Conservation (phyloP, 35 echinoderm and acorn worm species). For the Apostichopus parvimensis region DNA sequence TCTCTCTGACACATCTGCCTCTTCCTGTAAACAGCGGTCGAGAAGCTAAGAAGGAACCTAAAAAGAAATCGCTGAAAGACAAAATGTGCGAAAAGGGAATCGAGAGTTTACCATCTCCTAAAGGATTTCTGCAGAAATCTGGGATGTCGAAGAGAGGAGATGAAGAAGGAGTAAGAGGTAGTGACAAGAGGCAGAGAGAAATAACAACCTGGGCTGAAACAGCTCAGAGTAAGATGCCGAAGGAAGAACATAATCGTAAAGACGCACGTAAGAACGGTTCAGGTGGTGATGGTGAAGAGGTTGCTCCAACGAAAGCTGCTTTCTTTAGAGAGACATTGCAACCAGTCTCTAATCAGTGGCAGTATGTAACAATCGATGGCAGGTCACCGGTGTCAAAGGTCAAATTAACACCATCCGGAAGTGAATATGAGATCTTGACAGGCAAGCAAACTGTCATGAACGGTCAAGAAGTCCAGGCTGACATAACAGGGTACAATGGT, state of each 20-base stretch:
- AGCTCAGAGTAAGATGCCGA: neutral
- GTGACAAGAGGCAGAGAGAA: neutral
- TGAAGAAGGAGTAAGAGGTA: neutral
- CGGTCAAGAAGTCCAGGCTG: neutral
- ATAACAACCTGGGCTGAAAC: slow-evolving; percentile 17
- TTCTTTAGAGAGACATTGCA: slow-evolving; percentile 26
- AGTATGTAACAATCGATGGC: slow-evolving; percentile 19
- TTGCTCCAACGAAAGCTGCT: neutral
- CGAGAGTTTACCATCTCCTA: slow-evolving; percentile 39
- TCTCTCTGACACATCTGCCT: neutral
- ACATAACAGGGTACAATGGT: neutral
- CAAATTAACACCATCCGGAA: neutral
- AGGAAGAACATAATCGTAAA: neutral
- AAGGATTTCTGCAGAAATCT: neutral
- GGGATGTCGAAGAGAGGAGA: neutral
- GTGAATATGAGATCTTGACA: neutral
- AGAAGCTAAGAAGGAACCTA: neutral
- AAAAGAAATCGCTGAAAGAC: slow-evolving; percentile 14
- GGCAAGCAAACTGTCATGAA: neutral
- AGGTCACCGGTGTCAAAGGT: slow-evolving; percentile 29
- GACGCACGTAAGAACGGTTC: neutral
- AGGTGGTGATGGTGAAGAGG: neutral
- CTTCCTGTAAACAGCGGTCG: neutral
- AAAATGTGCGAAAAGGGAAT: slow-evolving; percentile 35
- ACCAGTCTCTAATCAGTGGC: slow-evolving; percentile 36